A percentile compares a stretch with the other conserved stretches of the same genome.
Evolutionary conservation across 2,797 vertebrate species (phyloP).

Genomic region (Pipistrellus pipistrellus): DNA sequence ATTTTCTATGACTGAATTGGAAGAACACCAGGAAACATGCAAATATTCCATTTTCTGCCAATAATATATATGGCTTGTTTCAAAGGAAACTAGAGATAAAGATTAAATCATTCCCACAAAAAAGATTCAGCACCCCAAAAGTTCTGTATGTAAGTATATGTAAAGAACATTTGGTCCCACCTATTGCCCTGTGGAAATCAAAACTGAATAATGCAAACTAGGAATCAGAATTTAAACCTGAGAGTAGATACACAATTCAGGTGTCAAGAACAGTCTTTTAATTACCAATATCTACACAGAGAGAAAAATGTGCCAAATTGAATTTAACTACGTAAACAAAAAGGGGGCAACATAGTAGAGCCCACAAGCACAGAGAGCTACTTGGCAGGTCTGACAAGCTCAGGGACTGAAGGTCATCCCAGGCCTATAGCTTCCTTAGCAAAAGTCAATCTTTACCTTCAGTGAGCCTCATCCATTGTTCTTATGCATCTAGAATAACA

Average conservation of each 20-base stretch:
- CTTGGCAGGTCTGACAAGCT: background rate
- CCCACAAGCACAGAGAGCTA: background rate
- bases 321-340: conserved; percentile 22
- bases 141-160: background rate
- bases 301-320: conserved; percentile 15
- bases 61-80: conserved; percentile 61
- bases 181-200: conserved; percentile 58
- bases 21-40: conserved; percentile 66
- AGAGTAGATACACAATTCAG: conserved; percentile 54
- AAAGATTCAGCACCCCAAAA: conserved; percentile 23
- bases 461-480: background rate
- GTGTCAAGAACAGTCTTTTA: conserved; percentile 67
- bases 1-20: conserved; percentile 50
- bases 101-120: conserved; percentile 58
- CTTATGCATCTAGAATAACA: background rate
- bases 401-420: background rate
- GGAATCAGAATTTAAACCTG: conserved; percentile 58
- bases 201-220: conserved; percentile 68
- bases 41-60: conserved; percentile 62
- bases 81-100: conserved; percentile 60
- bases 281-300: conserved; percentile 41
- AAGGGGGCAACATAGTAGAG: background rate
- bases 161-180: conserved; percentile 61
- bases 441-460: background rate
- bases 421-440: background rate